phyloP scores from a whole-genome alignment of 2,113 vertebrate genomes.

The Eira barbara region DNA sequence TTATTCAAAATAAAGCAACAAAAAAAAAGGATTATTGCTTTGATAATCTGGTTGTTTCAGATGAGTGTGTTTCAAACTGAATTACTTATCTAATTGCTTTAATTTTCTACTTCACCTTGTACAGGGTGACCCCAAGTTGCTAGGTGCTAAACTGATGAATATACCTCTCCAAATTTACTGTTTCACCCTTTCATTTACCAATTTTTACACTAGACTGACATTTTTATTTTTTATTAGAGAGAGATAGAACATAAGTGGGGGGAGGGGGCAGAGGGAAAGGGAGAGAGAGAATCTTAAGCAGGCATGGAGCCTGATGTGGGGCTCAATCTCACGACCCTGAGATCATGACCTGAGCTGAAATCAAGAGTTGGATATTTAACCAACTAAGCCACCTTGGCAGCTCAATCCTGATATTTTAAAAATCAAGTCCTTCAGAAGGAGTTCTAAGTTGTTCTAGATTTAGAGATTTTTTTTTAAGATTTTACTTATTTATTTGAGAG shows the following conservation, averaged over 20 bases:
- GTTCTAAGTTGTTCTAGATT: neutral
- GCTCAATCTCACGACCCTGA: neutral
- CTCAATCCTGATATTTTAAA: neutral
- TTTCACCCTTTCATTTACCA: neutral
- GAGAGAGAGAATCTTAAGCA: neutral
- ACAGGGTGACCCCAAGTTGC: neutral
- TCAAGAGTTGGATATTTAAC: neutral
- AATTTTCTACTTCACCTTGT: conserved; percentile 59
- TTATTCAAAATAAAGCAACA: conserved; percentile 30
- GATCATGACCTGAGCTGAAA: neutral
- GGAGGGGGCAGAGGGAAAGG: neutral
- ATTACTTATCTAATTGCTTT: conserved; percentile 56
- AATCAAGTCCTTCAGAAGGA: neutral
- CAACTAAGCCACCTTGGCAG: neutral
- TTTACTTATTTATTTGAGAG: no score
- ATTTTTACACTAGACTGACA: neutral
- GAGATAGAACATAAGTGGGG: neutral
- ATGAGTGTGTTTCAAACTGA: conserved; percentile 46
- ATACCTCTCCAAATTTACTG: neutral
- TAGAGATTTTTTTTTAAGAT: neutral
- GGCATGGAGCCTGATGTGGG: neutral
- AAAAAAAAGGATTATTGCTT: conserved; percentile 15
- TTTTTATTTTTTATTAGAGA: neutral
- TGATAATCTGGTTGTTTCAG: conserved; percentile 64
- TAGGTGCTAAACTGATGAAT: conserved; percentile 20